Evolutionary conservation across 2,888 invertebrate species (phyloP), one percentile per base, ranked within the genome.

Genomic region (Ornithoptera priamus): DNA sequence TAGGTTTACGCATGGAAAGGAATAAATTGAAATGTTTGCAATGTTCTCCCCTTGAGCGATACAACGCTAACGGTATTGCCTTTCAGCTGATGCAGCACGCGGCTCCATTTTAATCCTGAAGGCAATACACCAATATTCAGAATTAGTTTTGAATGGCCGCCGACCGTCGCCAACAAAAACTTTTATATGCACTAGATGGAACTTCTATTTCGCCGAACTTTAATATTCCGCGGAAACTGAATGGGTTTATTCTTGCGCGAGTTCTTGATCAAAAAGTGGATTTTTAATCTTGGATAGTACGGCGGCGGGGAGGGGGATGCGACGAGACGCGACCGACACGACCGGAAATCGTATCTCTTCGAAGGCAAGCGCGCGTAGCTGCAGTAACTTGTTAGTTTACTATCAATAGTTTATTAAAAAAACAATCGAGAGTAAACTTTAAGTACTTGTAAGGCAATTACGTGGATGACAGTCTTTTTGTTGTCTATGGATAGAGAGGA

Each of bases 201-300:
- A 64, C 64, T 67, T 67, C 60, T 64, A 67, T 67, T 67, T 57
- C 20, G 64, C 64, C 65, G 65, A 71, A 74, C 70, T 71, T 69
- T 72, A 75, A 75, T 78, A 77, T 76, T 72, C 71, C 72, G 65
- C 72, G 75, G 77, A 56, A 70, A 64, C 67, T 70, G 67, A 70
- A 70, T 61, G 56, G 67, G 57, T 63, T 67, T 57, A 61, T 67
- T 70, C 67, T 67, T 67, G 70, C 70, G 67, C 67, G 30, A n/a
- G 15, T 36, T 75, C 79, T 68, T 68, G 70, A 68, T 70, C 73
- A 72, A 77, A 72, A 74, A 75, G 76, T 70, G 61, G 56, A 73
- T 75, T 76, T 72, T 76, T 76, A 78, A 77, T 77, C 77, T 77
- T 62, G 72, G 53, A 68, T 65, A 68, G 63, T 59, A 65, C 64